Base-by-base conservation (phyloP, 2,113 vertebrate genomes). In the Tyto alba region DNA sequence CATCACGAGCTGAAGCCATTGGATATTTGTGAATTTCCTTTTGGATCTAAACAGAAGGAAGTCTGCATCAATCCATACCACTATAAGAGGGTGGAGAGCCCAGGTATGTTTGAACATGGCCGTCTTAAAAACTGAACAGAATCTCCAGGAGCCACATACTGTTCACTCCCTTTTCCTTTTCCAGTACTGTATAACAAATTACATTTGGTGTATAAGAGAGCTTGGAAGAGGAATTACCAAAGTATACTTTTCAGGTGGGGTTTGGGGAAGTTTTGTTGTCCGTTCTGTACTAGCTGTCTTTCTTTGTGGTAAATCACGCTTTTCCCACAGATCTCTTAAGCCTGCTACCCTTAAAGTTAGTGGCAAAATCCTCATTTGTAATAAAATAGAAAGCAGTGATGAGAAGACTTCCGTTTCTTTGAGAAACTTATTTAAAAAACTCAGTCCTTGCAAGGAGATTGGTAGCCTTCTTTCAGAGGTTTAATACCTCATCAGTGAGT, bases 51-150 rank as follows among this genome's bases (percentile, higher is more conserved):
- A 88, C 99, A 99, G 98, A 99, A 99, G 98, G 99, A 99, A 98
- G 99, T 99, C 93, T 99, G 99, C 98, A 99, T 99, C 97, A 99
- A 99, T 97, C 99, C 99, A 6, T 99, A 99, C 98, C 99, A 99
- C 98, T 99, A 99, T 97, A 99, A 99, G 96, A 98, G 99, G 96
- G 99, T 99, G 94, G 99, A 99, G 95, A 99, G 99, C 98, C 99
- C 99, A 96, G 99, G 99, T 99, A 97, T 74, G 98, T 97, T 95
- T 94, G 63, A 88, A 60, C 5, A 2, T 43, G 29, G 3, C 22
- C 56, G 32, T 72, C 47, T 40, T 64, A 30, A 69, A 77, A 94
- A 9, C n/a, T 18, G 25, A 60, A 38, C 13, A 41, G 15, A 63
- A 55, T 74, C 25, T 71, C 8, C 16, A 62, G 47, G 55, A 50